Base-by-base conservation (phyloP, 2,113 vertebrate species). In the Hoplias malabaricus region DNA sequence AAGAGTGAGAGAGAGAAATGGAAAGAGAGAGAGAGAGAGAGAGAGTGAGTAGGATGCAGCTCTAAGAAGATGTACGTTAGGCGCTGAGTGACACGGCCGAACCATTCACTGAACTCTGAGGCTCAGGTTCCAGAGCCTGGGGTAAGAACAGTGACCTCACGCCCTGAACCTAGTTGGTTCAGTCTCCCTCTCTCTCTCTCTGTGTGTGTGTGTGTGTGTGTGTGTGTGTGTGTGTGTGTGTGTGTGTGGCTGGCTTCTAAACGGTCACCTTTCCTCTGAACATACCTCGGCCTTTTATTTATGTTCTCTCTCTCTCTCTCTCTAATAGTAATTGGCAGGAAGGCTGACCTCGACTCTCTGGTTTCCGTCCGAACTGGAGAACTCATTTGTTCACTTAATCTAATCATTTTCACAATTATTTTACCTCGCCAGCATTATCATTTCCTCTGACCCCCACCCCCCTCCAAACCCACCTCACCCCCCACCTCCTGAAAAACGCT, bases 351-450 rank as follows among this genome's bases (percentile, higher is more conserved):
- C 72, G 73, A 46, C 69, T 73, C 76, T 75, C 61, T 81, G 79
- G 65, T 85, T 85, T 83, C 84, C 19, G 43, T 79, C 75, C 78
- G 71, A 73, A 77, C 75, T 72, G 63, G 74, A 81, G 73, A 82
- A 79, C 69, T 75, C 69, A 77, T 79, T 73, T 73, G 50, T 59
- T 83, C 73, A 79, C 73, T 82, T 83, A 85, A 83, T 81, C 79
- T 85, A 81, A 85, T 83, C 81, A 73, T 79, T 74, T 78, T 54
- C 48, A 67, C 71, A 81, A 81, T 81, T 74, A 76, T 83, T 83
- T 79, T 69, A 70, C 76, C 71, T 65, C 73, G 80, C 48, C 48
- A 0, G 72, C 42, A 71, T 71, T 57, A 81, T 67, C 56, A 53
- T 61, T 66, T 68, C 4, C 59, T 50, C 78, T n/a, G n/a, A n/a